Evolutionary conservation across 1,140 invertebrate genomes (phyloP), one percentile per base, ranked within the genome.

Genomic region (Cotesia vestalis): DNA sequence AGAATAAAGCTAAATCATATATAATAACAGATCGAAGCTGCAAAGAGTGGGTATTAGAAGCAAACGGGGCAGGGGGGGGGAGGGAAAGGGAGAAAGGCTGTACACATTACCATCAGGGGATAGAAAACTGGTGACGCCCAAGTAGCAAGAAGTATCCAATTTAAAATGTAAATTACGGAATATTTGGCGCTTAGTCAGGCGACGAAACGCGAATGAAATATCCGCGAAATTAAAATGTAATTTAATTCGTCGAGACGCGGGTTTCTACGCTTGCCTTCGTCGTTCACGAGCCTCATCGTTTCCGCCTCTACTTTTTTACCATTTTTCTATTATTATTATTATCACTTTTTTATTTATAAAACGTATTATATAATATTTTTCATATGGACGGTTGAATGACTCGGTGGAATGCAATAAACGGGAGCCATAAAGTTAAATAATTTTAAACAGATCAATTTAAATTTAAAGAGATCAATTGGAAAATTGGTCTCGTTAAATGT

Each of bases 221-320:
- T 77, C 79, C 78, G 79, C 81, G 84, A 84, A 85, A 85, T 85
- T 84, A 85, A 85, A 85, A 84, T 78, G 84, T 85, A 83, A 85
- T 85, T 85, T 84, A 83, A 84, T 84, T 83, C 79, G 74, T 76
- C 75, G 75, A 75, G 73, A 69, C 55, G 53, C 66, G 70, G 4
- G 60, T 67, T 57, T 66, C 35, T 60, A 55, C 52, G 51, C 27
- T 71, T 38, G 8, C 12, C 69, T 4, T 66, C 61, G 57, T 72
- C 36, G 27, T 27, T 27, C 69, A 36, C 11, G 67, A 14, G 38
- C 61, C 36, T 60, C 57, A 36, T 69, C 46, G 14, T 60, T 67
- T 59, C 36, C 53, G 34, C 34, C 14, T 20, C 11, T 12, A 63
- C 11, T 64, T 71, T 71, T 57, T 64, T 38, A 12, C n/a, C 2